These are phyloP conservation scores for Goniozus legneri DNA, from an alignment of 1,140 invertebrate genomes.

Conservation along the genomic window DNA sequence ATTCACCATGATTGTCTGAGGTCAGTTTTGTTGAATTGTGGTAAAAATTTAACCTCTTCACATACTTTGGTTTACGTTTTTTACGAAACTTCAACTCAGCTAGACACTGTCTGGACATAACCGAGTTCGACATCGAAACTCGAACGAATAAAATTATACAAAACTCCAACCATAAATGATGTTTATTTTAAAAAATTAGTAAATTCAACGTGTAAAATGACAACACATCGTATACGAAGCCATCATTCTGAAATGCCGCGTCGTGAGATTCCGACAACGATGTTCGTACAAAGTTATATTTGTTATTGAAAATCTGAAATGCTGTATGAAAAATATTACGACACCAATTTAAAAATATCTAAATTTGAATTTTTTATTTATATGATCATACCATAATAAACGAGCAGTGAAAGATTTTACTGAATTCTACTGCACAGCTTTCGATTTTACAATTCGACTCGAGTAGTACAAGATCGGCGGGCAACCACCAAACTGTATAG, in stretches of 20 bases:
- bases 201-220: not conserved
- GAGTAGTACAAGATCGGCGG: too few relatives aligned
- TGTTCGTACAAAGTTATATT: too few relatives aligned
- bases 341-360: too few relatives aligned
- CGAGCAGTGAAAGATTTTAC: too few relatives aligned
- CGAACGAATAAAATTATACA: not conserved
- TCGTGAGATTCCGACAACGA: too few relatives aligned
- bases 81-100: not conserved
- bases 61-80: conserved; percentile 9
- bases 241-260: not conserved
- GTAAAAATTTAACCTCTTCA: conserved; percentile 18
- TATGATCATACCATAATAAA: too few relatives aligned
- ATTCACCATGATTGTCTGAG: not conserved
- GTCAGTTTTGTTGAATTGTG: conserved; percentile 10
- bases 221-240: not conserved
- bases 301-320: too few relatives aligned
- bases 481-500: too few relatives aligned
- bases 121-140: not conserved
- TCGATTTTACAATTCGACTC: too few relatives aligned
- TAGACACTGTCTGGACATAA: not conserved
- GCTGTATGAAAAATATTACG: too few relatives aligned
- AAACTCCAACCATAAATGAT: not conserved
- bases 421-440: too few relatives aligned
- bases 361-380: too few relatives aligned
- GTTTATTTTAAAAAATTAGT: not conserved